Conservation (phyloP, 2,888 invertebrate genomes). For the Hypselothyrea guttata region DNA sequence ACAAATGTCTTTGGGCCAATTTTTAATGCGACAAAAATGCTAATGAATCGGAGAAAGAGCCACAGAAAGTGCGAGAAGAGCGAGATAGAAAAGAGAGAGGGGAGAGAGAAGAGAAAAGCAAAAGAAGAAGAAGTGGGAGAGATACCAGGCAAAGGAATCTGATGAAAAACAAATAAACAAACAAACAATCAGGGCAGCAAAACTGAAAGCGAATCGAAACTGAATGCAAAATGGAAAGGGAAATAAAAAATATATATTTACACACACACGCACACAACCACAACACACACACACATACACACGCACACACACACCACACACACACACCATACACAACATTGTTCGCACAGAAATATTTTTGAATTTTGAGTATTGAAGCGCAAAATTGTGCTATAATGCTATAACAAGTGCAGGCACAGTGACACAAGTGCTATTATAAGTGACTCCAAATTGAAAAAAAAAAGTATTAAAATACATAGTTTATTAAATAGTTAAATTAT, state of each 20-base stretch:
- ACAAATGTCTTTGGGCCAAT: conserved; percentile 39
- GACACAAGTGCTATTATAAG: too few relatives aligned
- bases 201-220: conserved; percentile 16
- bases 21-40: conserved; percentile 67
- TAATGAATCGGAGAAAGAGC: conserved; percentile 59
- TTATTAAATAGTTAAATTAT: too few relatives aligned
- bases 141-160: conserved; percentile 43
- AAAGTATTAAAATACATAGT: too few relatives aligned
- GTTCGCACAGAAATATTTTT: too few relatives aligned
- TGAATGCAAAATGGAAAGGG: conserved; percentile 38
- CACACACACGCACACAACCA: conserved; percentile 1
- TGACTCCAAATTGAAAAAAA: too few relatives aligned
- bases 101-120: background rate
- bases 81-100: background rate
- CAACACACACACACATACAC: background rate
- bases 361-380: background rate
- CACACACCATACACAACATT: too few relatives aligned
- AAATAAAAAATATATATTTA: too few relatives aligned
- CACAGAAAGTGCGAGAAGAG: background rate
- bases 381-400: conserved; percentile 10
- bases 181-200: conserved; percentile 61
- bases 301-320: background rate
- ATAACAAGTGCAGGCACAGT: background rate
- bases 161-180: conserved; percentile 66
- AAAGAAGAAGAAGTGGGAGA: conserved; percentile 1